Percentiles rank a stretch among this genome's conserved stretches.
phyloP scores from a whole-genome alignment of 2,113 vertebrate species.

The Porphyrio hochstetteri region DNA sequence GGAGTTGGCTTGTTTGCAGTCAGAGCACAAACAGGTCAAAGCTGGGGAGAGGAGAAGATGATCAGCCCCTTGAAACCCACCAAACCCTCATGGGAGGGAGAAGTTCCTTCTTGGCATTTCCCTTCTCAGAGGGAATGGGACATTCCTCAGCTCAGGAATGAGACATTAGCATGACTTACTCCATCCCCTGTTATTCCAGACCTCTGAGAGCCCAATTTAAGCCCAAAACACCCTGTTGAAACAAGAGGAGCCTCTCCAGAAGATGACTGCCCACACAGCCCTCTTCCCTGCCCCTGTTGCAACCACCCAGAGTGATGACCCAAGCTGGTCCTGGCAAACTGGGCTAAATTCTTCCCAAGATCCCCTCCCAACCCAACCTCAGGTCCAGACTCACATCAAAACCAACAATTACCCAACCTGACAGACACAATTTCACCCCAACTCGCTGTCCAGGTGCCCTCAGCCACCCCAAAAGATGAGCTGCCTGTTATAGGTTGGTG shows the following conservation, averaged over 20 bases:
- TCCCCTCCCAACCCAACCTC: background rate
- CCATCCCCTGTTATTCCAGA: background rate
- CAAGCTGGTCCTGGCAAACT: background rate
- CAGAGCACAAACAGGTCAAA: constrained; percentile 89
- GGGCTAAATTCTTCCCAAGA: accelerated
- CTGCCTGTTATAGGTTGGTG: accelerated
- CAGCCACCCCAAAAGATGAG: accelerated
- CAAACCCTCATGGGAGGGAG: background rate
- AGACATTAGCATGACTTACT: too few species aligned
- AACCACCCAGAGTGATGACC: background rate
- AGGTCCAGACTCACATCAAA: background rate
- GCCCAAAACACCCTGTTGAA: background rate
- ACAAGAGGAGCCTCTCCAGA: background rate
- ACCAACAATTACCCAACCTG: background rate
- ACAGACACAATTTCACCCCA: background rate
- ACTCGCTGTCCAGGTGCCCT: background rate
- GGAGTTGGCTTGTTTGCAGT: constrained; percentile 87
- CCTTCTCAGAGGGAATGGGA: background rate
- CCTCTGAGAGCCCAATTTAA: background rate
- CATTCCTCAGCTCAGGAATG: background rate
- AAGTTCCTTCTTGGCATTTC: background rate
- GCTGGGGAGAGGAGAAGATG: constrained; percentile 69
- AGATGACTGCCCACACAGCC: background rate
- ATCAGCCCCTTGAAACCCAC: background rate
- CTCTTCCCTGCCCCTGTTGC: background rate